Conservation (phyloP, 2,797 vertebrate species). For the Centropyge bicolor region DNA sequence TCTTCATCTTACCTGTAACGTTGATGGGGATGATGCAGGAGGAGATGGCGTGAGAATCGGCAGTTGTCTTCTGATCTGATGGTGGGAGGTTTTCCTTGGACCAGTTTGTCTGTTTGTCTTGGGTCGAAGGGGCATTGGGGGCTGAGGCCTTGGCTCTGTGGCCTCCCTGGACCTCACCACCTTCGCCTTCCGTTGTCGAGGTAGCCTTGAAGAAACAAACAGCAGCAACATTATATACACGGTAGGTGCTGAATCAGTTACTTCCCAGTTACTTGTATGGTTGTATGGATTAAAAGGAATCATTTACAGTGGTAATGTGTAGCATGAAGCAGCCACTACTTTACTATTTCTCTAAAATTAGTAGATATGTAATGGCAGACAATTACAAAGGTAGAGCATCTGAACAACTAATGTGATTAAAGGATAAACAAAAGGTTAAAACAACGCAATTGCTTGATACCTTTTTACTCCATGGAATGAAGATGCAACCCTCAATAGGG, state of each 20-base stretch:
- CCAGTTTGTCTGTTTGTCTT: constrained; percentile 98
- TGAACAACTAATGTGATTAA: constrained; percentile 5
- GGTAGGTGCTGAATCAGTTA: not conserved
- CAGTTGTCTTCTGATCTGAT: constrained; percentile 92
- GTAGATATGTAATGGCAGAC: not conserved
- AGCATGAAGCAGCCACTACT: not conserved
- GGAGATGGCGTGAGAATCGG: constrained; percentile 94
- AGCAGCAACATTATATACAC: not conserved
- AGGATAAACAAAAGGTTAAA: constrained; percentile 24
- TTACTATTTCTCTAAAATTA: constrained; percentile 5
- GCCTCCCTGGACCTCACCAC: constrained; percentile 87
- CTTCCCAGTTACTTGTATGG: not conserved
- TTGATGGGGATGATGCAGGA: constrained; percentile 99
- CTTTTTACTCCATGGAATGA: constrained; percentile 99
- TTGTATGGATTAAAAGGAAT: not conserved
- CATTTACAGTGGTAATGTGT: not conserved
- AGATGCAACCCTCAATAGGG: constrained; percentile 96
- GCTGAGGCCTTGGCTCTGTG: constrained; percentile 93
- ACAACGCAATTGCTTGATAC: constrained; percentile 84
- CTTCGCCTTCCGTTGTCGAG: constrained; percentile 90
- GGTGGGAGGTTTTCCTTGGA: constrained; percentile 95
- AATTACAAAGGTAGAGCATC: not conserved
- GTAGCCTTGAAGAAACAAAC: constrained; percentile 86
- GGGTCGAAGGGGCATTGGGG: constrained; percentile 90
- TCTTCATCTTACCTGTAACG: constrained; percentile 90